Percentiles rank a stretch among this genome's conserved stretches.
Conservation (phyloP, 2,797 vertebrate genomes). For the Chelon auratus region DNA sequence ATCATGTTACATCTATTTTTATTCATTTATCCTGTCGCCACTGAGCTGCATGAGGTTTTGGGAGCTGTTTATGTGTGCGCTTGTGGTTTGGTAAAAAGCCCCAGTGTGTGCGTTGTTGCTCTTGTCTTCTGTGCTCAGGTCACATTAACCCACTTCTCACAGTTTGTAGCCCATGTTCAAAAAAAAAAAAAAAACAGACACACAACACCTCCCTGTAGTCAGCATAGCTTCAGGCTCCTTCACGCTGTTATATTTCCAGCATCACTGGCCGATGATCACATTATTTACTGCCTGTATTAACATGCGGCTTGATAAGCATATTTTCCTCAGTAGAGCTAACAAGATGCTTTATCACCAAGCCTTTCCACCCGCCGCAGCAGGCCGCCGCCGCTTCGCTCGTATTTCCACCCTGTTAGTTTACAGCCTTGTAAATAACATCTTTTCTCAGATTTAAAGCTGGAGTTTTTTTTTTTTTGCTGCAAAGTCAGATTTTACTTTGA, state of each 20-base stretch:
- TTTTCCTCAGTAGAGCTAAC: conserved; percentile 82
- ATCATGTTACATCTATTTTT: neutral
- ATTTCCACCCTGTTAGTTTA: conserved; percentile 73
- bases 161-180: conserved; percentile 62
- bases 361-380: conserved; percentile 39
- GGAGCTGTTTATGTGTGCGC: neutral
- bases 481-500: conserved; percentile 74
- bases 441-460: conserved; percentile 79
- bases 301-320: conserved; percentile 86
- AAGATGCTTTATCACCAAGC: conserved; percentile 82
- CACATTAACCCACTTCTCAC: conserved; percentile 82
- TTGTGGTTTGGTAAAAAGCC: conserved; percentile 19
- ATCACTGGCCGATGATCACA: conserved; percentile 59
- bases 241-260: conserved; percentile 71
- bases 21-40: neutral
- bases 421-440: conserved; percentile 80
- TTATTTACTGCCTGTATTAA: conserved; percentile 84
- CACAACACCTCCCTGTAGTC: conserved; percentile 52
- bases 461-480: conserved; percentile 69
- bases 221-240: conserved; percentile 68
- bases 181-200: conserved; percentile 12
- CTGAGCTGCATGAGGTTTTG: neutral
- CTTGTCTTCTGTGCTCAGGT: conserved; percentile 75
- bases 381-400: conserved; percentile 29
- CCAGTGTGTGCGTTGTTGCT: conserved; percentile 48